These are phyloP conservation scores for Todiramphus saurophagus DNA, from an alignment of 2,113 vertebrate species.

Conservation along the genomic window DNA sequence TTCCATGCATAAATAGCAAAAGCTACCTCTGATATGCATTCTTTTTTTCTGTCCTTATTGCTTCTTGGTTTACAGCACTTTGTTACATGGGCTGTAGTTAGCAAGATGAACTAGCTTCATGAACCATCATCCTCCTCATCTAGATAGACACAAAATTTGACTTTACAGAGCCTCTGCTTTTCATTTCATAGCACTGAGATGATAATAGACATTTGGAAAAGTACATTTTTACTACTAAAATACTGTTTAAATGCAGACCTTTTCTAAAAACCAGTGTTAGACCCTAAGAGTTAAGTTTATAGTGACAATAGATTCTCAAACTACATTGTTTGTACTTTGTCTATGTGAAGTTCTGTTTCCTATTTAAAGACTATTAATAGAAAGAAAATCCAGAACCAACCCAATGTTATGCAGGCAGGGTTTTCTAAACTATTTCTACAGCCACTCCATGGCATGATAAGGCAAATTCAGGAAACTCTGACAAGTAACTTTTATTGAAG, in stretches of 20 bases:
- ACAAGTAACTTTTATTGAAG: background rate
- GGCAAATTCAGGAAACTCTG: background rate
- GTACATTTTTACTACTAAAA: background rate
- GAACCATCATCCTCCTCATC: background rate
- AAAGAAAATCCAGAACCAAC: background rate
- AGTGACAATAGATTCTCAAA: background rate
- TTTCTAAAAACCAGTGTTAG: background rate
- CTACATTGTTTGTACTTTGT: background rate
- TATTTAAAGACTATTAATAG: background rate
- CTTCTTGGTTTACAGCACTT: background rate
- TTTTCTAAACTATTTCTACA: background rate
- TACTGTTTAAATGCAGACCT: background rate
- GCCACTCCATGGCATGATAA: background rate
- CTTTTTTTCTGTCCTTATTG: background rate
- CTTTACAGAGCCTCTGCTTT: background rate
- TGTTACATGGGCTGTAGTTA: background rate
- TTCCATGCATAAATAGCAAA: background rate
- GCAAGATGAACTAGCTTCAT: background rate
- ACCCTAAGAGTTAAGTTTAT: background rate
- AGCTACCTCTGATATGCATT: background rate
- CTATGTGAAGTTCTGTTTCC: background rate
- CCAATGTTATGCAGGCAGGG: background rate
- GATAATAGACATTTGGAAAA: background rate
- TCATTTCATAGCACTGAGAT: background rate
- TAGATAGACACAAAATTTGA: rapidly evolving